A percentile compares a stretch with the other conserved stretches of the same genome.
Evolutionary conservation across 2,888 invertebrate species (phyloP).

Genomic region (Andrena bicolor): DNA sequence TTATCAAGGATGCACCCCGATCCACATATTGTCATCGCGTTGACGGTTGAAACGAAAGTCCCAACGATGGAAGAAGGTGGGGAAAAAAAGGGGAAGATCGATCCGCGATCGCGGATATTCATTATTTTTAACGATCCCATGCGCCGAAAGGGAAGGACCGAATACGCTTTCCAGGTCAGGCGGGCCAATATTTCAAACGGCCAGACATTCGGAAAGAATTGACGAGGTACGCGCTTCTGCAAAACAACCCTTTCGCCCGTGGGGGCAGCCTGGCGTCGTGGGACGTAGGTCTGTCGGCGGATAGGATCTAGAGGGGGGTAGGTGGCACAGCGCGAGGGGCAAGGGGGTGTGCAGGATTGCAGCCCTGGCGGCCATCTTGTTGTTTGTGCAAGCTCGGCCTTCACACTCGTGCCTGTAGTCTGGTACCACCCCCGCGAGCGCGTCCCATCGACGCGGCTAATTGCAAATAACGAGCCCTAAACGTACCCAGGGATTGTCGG

Average conservation of each 20-base stretch:
- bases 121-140: conserved; percentile 69
- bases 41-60: conserved; percentile 19
- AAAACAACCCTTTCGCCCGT: conserved; percentile 80
- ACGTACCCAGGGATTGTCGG: conserved; percentile 12
- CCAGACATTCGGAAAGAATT: conserved; percentile 81
- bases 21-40: neutral
- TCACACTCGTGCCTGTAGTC: conserved; percentile 72
- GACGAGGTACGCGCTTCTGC: conserved; percentile 77
- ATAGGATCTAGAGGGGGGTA: conserved; percentile 33
- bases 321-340: conserved; percentile 22
- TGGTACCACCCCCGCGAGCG: conserved; percentile 62
- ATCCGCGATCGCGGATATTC: conserved; percentile 54
- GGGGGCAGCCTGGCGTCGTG: conserved; percentile 74
- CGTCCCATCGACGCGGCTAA: conserved; percentile 65
- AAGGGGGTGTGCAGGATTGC: conserved; percentile 66
- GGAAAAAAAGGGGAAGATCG: conserved; percentile 1
- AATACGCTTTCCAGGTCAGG: conserved; percentile 67
- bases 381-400: conserved; percentile 82
- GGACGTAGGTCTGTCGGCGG: conserved; percentile 56
- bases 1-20: neutral
- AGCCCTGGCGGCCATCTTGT: conserved; percentile 81
- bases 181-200: conserved; percentile 80
- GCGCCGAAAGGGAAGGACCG: conserved; percentile 45
- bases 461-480: conserved; percentile 67
- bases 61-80: neutral